Base-by-base conservation (phyloP, 2,888 invertebrate species). In the Epirrhoe alternata region DNA sequence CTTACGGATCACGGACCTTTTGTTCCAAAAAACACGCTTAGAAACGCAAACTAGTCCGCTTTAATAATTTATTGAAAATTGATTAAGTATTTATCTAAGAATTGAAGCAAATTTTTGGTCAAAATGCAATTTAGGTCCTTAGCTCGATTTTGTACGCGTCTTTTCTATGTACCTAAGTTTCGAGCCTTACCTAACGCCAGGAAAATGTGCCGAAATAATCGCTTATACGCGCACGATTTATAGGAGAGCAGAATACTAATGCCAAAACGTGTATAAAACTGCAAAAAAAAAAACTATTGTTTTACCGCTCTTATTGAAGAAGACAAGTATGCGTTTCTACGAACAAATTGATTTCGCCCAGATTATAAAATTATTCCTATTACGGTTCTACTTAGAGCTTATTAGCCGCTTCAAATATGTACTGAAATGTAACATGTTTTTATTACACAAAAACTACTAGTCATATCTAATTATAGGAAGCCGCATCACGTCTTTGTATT, bases 401-500 rank as follows among this genome's bases (percentile, higher is more conserved):
- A 57, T 65, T 64, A 66, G 47, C 56, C 47, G 49, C 35, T 51
- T 55, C n/a, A 16, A 60, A 58, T 51, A 7, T n/a, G 12, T 50
- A 17, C 7, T n/a, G 16, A 35, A 30, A 54, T 38, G 12, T 52
- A 61, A 42, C 49, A 62, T 58, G 58, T 66, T 66, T 60, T 65
- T 59, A 59, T 47, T 51, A 53, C 31, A 50, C 10, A 31, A 60
- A 53, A 50, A 30, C 38, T 59, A 53, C 58, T 51, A 63, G 70
- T 73, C 67, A 70, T 75, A 69, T 67, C 64, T 69, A 76, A 77
- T 74, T 73, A 74, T 69, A 61, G 70, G 70, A 72, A 70, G 73
- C 77, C 67, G 68, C 75, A 74, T 68, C 74, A 77, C 73, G 76
- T 77, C 74, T 75, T 74, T 73, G 71, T 74, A 52, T 63, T 59